phyloP scores from a whole-genome alignment of 2,797 vertebrate species.

The Lycodopsis pacificus region DNA sequence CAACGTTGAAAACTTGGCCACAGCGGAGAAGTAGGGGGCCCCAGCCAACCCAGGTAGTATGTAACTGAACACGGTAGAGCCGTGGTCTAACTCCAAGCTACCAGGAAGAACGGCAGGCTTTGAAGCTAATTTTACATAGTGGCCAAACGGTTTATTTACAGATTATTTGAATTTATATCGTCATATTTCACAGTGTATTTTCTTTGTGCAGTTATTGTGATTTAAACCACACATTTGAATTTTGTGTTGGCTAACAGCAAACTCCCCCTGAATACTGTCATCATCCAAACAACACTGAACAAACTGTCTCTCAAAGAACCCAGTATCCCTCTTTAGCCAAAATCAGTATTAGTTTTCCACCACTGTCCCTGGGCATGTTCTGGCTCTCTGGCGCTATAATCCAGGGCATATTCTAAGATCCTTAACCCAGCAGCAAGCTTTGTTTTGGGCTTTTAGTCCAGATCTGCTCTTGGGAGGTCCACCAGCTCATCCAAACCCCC shows the following conservation, averaged over 20 bases:
- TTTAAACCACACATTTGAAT: conserved; percentile 21
- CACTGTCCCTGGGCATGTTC: conserved; percentile 68
- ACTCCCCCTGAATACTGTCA: conserved; percentile 46
- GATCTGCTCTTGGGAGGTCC: conserved; percentile 79
- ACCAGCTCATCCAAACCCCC: conserved; percentile 69
- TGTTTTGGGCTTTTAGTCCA: conserved; percentile 77
- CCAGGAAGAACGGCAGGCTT: background rate
- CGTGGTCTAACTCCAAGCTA: background rate
- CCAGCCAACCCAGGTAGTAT: no score
- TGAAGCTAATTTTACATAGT: background rate
- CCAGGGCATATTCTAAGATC: conserved; percentile 70
- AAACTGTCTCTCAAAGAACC: conserved; percentile 48
- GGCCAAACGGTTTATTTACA: no score
- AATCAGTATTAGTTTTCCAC: conserved; percentile 72
- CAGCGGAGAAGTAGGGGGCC: no score
- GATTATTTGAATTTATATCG: conserved; percentile 4
- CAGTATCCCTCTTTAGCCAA: conserved; percentile 59
- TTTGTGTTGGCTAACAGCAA: conserved; percentile 27
- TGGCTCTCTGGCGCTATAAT: conserved; percentile 64
- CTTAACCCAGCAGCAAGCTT: conserved; percentile 70
- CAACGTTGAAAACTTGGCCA: no score
- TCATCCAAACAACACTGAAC: conserved; percentile 51
- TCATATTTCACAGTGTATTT: conserved; percentile 3
- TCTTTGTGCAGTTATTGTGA: background rate
- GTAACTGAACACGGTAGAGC: background rate